Base-by-base conservation (phyloP, 2,113 vertebrate species). In the Tragelaphus strepsiceros region DNA sequence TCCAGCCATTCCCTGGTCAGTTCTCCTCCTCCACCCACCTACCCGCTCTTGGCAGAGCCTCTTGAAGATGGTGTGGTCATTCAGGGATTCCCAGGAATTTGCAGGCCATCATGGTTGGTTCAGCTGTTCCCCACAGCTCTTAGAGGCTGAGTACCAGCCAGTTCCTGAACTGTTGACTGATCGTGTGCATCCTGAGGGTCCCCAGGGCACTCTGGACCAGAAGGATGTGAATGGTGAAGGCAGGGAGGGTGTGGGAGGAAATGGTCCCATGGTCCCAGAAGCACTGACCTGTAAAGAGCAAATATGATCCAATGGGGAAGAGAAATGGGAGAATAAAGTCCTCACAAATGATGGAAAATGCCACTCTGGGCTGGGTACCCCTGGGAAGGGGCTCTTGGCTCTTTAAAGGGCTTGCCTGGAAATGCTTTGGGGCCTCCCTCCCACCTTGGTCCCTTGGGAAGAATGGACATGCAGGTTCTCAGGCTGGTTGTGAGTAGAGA, bases 331-430 rank as follows among this genome's bases (percentile, higher is more conserved):
- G 93, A 87, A 24, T 51, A 54, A 96, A 93, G 49, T 62, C 58
- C 46, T 81, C 78, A 78, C 95, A 97, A 98, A 88, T 83, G 88
- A 19, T 0, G 22, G 94, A 81, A 98, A 97, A 90, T 87, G 10
- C 96, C 91, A 46, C 67, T 86, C 88, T 59, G 32, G 35, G 56
- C 26, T 59, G 81, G 46, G 93, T 2, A 53, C 30, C 92, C 89
- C 83, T 24, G 86, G 88, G 62, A 61, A 77, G 80, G 22, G 81
- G n/a, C 80, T 7, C 21, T 2, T 46, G 58, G 62, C 43, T 43
- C 43, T 43, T 43, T 43, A 93, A 95, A 90, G 51, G n/a, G 51
- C 53, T 62, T 39, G 19, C 26, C 13, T 32, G 94, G 49, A 88
- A 56, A 56, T n/a, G 32, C 43, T 28, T 62, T 5, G 0, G 51